phyloP scores from a whole-genome alignment of 53 echinoderm and acorn worm species.

The Antedon mediterranea region DNA sequence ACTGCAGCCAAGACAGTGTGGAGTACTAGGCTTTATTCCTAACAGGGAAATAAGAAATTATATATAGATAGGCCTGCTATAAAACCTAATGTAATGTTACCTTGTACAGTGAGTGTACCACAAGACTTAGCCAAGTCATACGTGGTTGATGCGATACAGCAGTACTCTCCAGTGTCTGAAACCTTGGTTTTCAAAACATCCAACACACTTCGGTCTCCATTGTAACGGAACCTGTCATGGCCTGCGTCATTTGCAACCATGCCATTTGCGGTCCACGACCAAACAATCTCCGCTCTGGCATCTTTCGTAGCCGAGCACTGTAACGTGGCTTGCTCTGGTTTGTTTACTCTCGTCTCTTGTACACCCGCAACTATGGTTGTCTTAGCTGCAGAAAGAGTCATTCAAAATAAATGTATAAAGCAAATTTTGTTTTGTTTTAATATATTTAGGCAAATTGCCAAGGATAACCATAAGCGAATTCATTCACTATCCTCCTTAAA shows the following conservation, averaged over 20 bases:
- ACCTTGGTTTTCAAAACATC: background rate
- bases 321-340: background rate
- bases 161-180: conserved; percentile 20
- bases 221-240: background rate
- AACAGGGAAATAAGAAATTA: too few relatives aligned
- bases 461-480: too few relatives aligned
- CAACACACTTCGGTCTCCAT: background rate
- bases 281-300: background rate
- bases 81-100: conserved; percentile 4
- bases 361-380: background rate
- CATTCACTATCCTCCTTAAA: too few relatives aligned
- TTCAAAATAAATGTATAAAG: background rate
- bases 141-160: conserved; percentile 17
- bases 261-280: background rate
- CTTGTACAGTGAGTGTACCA: conserved; percentile 16
- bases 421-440: too few relatives aligned
- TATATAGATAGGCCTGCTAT: too few relatives aligned
- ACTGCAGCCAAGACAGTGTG: too few relatives aligned
- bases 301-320: background rate
- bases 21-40: too few relatives aligned
- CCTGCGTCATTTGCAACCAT: background rate
- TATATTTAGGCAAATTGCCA: too few relatives aligned
- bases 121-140: background rate
- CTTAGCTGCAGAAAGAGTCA: background rate
- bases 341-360: background rate